A percentile compares a stretch with the other conserved stretches of the same genome.
Evolutionary conservation across 1,140 invertebrate genomes (phyloP).

Genomic region (Halictus rubicundus): DNA sequence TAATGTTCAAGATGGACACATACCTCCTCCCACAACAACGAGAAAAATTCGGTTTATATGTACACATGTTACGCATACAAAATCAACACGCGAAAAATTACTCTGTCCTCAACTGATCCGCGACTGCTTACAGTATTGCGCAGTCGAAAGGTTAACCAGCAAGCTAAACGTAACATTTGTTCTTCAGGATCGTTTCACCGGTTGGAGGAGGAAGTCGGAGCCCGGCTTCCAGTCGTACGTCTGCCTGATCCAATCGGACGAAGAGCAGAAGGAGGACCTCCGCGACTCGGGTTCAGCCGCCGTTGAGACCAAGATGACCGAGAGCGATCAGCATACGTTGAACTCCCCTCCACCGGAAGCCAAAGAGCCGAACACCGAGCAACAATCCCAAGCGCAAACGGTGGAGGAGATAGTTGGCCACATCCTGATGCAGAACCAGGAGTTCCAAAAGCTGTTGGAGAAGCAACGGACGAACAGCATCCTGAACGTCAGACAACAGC

Average conservation of each 20-base stretch:
- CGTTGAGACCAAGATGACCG: conserved; percentile 33
- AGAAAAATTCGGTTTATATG: too few relatives aligned
- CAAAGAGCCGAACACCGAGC: conserved; percentile 63
- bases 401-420: conserved; percentile 91
- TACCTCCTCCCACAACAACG: too few relatives aligned
- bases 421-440: conserved; percentile 90
- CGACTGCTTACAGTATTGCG: too few relatives aligned
- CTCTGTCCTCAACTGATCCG: too few relatives aligned
- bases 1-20: too few relatives aligned
- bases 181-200: conserved; percentile 78
- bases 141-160: too few relatives aligned
- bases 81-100: too few relatives aligned
- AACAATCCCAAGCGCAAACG: conserved; percentile 78
- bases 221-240: conserved; percentile 82
- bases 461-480: conserved; percentile 84
- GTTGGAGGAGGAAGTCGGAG: conserved; percentile 87
- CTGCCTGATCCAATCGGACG: conserved; percentile 73
- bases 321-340: conserved; percentile 38
- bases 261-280: conserved; percentile 67
- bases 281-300: conserved; percentile 40
- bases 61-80: too few relatives aligned
- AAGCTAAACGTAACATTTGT: not conserved
- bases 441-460: conserved; percentile 89
- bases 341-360: conserved; percentile 52
- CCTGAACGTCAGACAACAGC: conserved; percentile 81